Evolutionary conservation across 1,140 invertebrate species (phyloP).

Genomic region (Radopholus similis): DNA sequence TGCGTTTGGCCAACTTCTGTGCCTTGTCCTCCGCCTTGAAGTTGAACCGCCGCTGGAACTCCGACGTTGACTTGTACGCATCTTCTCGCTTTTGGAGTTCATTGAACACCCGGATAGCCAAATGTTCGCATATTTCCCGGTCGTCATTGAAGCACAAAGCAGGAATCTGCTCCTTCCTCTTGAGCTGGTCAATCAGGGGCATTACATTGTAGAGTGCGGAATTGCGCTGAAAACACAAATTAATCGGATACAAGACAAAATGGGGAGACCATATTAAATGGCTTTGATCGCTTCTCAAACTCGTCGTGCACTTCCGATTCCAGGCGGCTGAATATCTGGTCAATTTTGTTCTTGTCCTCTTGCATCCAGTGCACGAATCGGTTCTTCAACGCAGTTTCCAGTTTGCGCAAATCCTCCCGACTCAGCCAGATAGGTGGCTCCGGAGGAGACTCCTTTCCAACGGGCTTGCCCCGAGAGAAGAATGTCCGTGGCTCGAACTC

Average conservation of each 20-base stretch:
- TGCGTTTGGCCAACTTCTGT: slow-evolving; percentile 48
- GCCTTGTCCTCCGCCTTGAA: slow-evolving; percentile 52
- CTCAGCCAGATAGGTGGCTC: slow-evolving; percentile 49
- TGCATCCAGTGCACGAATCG: slow-evolving; percentile 54
- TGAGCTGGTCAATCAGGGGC: slow-evolving; percentile 50
- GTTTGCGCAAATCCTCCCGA: slow-evolving; percentile 35
- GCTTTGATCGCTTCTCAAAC: slow-evolving; percentile 49
- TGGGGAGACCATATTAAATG: slow-evolving; percentile 55
- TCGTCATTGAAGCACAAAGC: slow-evolving; percentile 59
- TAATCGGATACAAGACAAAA: slow-evolving; percentile 8
- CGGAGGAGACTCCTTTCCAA: neutral
- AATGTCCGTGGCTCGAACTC: slow-evolving; percentile 54
- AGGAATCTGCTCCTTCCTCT: slow-evolving; percentile 47
- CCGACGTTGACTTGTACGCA: slow-evolving; percentile 39
- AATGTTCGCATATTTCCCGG: slow-evolving; percentile 50
- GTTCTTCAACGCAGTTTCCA: slow-evolving; percentile 52
- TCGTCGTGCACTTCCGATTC: slow-evolving; percentile 48
- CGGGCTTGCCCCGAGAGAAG: slow-evolving; percentile 34
- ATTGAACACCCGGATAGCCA: slow-evolving; percentile 46
- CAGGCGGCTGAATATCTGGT: slow-evolving; percentile 39
- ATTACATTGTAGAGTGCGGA: slow-evolving; percentile 51
- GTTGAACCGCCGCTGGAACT: slow-evolving; percentile 51
- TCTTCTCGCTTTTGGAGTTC: slow-evolving; percentile 41
- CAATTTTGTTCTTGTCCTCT: slow-evolving; percentile 48
- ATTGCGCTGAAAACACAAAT: slow-evolving; percentile 26